Conservation (phyloP, 2,888 invertebrate species). For the Cephus pulcher region DNA sequence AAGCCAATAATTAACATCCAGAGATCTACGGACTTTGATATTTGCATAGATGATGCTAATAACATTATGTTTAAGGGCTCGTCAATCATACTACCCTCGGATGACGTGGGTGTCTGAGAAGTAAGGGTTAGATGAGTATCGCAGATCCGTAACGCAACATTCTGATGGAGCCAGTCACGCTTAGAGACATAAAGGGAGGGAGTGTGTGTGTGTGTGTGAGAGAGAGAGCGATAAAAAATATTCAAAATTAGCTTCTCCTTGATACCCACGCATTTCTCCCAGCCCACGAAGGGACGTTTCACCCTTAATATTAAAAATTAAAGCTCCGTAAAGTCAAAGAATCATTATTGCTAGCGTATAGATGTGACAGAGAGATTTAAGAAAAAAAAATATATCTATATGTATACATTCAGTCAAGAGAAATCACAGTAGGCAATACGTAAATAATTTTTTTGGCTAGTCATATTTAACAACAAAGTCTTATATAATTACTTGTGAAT, state of each 20-base stretch:
- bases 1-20: neutral
- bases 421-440: too few species aligned
- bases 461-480: neutral
- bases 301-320: neutral
- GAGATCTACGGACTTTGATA: slow-evolving; percentile 26
- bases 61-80: slow-evolving; percentile 51
- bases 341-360: neutral
- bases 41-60: slow-evolving; percentile 47
- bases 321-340: neutral
- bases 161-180: neutral
- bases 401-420: too few species aligned
- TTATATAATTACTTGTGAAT: neutral
- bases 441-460: too few species aligned
- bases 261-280: neutral
- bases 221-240: slow-evolving; percentile 9
- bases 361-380: neutral
- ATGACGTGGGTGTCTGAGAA: slow-evolving; percentile 23
- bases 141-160: neutral
- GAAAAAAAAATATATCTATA: too few species aligned
- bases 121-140: neutral
- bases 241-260: slow-evolving; percentile 27
- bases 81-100: slow-evolving; percentile 46
- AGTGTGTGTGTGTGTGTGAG: too few species aligned
- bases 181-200: neutral
- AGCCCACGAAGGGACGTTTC: neutral